These are phyloP conservation scores for Cyprinodon diabolis DNA, from an alignment of 2,797 vertebrate species.

Conservation along the genomic window DNA sequence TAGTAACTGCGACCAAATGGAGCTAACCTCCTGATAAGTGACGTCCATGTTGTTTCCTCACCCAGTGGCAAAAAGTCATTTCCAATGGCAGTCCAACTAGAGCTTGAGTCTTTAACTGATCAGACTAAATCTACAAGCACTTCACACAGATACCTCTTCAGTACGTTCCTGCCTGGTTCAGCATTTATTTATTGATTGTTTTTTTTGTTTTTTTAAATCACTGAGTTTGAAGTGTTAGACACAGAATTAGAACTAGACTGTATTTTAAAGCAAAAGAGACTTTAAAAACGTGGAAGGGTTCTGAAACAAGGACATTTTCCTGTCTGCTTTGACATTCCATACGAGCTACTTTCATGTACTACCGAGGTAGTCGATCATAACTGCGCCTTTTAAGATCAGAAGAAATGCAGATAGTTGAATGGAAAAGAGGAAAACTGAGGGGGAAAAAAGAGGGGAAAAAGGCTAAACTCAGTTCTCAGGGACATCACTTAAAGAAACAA, in stretches of 20 bases:
- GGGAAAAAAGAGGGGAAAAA: constrained; percentile 80
- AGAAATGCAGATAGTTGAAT: constrained; percentile 62
- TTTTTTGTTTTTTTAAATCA: constrained; percentile 26
- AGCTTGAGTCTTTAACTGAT: constrained; percentile 55
- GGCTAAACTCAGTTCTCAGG: constrained; percentile 95
- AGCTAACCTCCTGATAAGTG: constrained; percentile 2
- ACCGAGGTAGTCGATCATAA: constrained; percentile 56
- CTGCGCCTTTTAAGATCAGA: constrained; percentile 59
- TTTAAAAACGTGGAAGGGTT: constrained; percentile 8
- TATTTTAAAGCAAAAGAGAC: constrained; percentile 9
- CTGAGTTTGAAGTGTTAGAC: constrained; percentile 43
- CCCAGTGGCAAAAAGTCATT: constrained; percentile 44
- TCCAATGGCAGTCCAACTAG: constrained; percentile 48
- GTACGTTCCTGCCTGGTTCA: constrained; percentile 69
- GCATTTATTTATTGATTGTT: constrained; percentile 72
- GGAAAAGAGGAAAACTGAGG: constrained; percentile 76
- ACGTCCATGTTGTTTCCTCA: background rate
- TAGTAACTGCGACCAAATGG: constrained; percentile 37
- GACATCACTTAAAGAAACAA: constrained; percentile 96
- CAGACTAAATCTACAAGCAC: constrained; percentile 72
- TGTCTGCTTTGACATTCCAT: constrained; percentile 73
- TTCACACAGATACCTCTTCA: constrained; percentile 78
- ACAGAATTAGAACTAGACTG: constrained; percentile 22
- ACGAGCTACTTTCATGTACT: constrained; percentile 57
- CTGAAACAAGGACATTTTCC: constrained; percentile 48